Evolutionary conservation across 92 coral and sea anemone species (phyloP).

Genomic region (Phenganax subtilis): DNA sequence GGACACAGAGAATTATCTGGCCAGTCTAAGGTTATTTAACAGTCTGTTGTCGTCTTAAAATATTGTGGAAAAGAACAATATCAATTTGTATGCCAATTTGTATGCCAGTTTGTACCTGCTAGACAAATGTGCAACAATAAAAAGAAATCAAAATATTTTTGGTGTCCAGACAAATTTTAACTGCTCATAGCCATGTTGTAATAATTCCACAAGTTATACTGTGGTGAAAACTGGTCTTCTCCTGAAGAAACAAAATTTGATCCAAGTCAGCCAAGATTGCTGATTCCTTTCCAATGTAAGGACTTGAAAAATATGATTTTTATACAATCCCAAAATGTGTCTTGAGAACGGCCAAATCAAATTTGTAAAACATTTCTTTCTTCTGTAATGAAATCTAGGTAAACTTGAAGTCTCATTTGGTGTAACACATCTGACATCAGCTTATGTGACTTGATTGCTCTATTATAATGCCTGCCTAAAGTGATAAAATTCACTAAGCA

Average conservation of each 20-base stretch:
- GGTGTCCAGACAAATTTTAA: neutral
- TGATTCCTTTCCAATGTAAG: too few species aligned
- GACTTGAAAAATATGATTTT: neutral
- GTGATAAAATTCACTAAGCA: neutral
- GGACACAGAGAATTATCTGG: slow-evolving; percentile 20
- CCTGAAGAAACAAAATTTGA: too few species aligned
- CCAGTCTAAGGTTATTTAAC: neutral
- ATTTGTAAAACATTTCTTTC: slow-evolving; percentile 33
- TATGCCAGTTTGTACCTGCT: too few species aligned
- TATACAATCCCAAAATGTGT: slow-evolving; percentile 47
- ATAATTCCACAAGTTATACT: neutral
- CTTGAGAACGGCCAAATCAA: slow-evolving; percentile 46
- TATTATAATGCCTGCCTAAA: neutral
- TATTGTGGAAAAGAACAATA: neutral
- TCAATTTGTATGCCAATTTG: too few species aligned
- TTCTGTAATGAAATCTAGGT: slow-evolving; percentile 13
- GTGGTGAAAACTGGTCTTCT: too few species aligned
- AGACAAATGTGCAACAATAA: too few species aligned
- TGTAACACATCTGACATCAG: neutral
- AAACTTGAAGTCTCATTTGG: too few species aligned
- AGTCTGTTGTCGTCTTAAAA: neutral
- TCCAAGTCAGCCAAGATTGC: too few species aligned
- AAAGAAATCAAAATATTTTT: neutral
- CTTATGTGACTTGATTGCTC: neutral
- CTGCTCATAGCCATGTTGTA: neutral